Evolutionary conservation across 1,140 invertebrate genomes (phyloP), one percentile per base, ranked within the genome.

Genomic region (Meloidogyne chitwoodi): DNA sequence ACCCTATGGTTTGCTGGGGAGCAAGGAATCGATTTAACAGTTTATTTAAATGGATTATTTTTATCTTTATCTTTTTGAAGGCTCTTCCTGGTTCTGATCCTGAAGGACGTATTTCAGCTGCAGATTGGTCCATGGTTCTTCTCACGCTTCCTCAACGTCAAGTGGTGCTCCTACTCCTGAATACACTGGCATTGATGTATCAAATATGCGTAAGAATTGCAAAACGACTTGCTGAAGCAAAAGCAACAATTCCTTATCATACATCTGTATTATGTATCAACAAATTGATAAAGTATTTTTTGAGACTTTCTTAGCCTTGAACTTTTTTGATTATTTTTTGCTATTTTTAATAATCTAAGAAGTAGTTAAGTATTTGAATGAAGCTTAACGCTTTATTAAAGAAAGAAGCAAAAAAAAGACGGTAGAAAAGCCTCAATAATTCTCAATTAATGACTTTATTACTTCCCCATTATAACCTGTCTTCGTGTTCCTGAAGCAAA

Each of bases 371-470:
- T 71, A 90, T 96, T 62, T 92, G 95, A 80, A 88, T 90, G 77
- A 88, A 91, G 75, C 86, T 93, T 41, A 93, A 93, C 87, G 92
- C 92, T 74, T 89, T 92, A 78, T 88, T 96, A 44, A 92, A 92
- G 65, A 94, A 93, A 84, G 68, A 83, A 48, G 73, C 79, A 26
- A 75, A 56, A n/a, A n/a, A n/a, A 68, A 76, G 24, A 68, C 68
- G 1, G 78, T 72, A 16, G 79, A 65, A 24, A 84, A 79, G 41
- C 79, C 84, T 14, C 74, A 77, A n/a, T 94, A 96, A 88, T 84
- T 99, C 16, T 96, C 94, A 27, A 91, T 98, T 0, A 99, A 98
- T 87, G 96, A 99, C 88, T 96, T 99, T 83, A 92, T 99, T 66
- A 93, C 99, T 63, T 99, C 99, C 83, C 96, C 94, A 1, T 91